Percentiles rank a stretch among this genome's conserved stretches.
Evolutionary conservation across 2,888 invertebrate species (phyloP).

Genomic region (Xanthorhoe designata): DNA sequence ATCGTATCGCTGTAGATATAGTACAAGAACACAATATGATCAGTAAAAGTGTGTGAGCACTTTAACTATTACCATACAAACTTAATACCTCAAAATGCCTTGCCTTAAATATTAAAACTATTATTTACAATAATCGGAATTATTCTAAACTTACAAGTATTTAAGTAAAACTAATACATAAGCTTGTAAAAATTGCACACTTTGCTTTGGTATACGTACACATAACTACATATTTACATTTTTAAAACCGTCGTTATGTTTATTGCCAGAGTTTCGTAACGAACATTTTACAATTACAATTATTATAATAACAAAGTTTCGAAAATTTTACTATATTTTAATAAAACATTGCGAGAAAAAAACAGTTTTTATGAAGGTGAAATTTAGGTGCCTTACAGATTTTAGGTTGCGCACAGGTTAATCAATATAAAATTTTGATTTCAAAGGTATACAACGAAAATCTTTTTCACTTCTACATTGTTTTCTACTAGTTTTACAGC

Average conservation of each 20-base stretch:
- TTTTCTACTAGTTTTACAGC: background rate
- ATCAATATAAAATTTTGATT: background rate
- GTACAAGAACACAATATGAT: slow-evolving; percentile 16
- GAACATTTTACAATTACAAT: slow-evolving; percentile 46
- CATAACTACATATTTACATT: slow-evolving; percentile 82
- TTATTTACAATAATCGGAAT: slow-evolving; percentile 60
- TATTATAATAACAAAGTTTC: slow-evolving; percentile 4
- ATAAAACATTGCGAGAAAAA: background rate
- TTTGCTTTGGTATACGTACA: slow-evolving; percentile 85
- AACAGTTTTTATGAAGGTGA: background rate
- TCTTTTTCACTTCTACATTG: too few relatives aligned
- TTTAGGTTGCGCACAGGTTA: background rate
- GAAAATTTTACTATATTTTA: slow-evolving; percentile 3
- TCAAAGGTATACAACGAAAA: background rate
- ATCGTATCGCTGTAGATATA: slow-evolving; percentile 4
- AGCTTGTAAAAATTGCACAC: slow-evolving; percentile 86
- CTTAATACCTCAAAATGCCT: slow-evolving; percentile 44
- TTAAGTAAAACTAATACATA: slow-evolving; percentile 70
- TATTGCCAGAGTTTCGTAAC: slow-evolving; percentile 79
- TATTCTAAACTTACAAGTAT: slow-evolving; percentile 64
- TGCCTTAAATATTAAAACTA: slow-evolving; percentile 45
- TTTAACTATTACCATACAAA: slow-evolving; percentile 19
- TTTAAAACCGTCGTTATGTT: slow-evolving; percentile 72
- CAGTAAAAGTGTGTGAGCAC: slow-evolving; percentile 20
- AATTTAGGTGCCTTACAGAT: background rate